A percentile compares a stretch with the other conserved stretches of the same genome.
phyloP scores from a whole-genome alignment of 2,113 vertebrate species.

The Laticauda laticaudata region DNA sequence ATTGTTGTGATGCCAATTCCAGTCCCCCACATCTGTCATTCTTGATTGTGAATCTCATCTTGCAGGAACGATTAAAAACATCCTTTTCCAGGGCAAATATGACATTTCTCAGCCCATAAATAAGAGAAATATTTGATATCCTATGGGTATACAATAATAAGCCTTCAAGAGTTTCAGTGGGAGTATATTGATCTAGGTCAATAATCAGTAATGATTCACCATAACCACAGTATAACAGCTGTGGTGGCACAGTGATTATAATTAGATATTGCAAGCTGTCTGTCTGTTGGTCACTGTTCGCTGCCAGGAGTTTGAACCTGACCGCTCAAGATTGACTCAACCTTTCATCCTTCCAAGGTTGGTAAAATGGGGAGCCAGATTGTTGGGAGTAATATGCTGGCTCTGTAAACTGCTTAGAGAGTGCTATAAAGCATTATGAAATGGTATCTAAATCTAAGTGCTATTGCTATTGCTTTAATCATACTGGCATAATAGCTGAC shows the following conservation, averaged over 20 bases:
- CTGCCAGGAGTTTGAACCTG: too few species aligned
- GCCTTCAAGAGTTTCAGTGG: background rate
- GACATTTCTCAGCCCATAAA: background rate
- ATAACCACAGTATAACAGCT: too few species aligned
- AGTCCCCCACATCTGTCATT: background rate
- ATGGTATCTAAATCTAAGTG: background rate
- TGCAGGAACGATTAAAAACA: background rate
- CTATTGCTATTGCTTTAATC: background rate
- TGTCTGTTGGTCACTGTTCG: too few species aligned
- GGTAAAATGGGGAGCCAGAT: too few species aligned
- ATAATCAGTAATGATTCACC: too few species aligned
- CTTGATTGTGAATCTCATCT: background rate
- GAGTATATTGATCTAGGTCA: too few species aligned
- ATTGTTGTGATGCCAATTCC: too few species aligned
- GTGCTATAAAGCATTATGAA: background rate
- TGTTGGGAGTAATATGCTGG: too few species aligned
- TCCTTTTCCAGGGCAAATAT: background rate
- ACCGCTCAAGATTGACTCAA: too few species aligned
- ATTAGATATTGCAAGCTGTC: too few species aligned
- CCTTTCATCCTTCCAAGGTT: too few species aligned
- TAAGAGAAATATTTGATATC: background rate
- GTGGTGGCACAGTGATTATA: too few species aligned
- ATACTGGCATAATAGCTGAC: background rate
- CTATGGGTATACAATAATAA: background rate
- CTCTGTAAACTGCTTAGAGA: background rate